Evolutionary conservation across 2,888 invertebrate genomes (phyloP).

Genomic region (Meloe dianella): DNA sequence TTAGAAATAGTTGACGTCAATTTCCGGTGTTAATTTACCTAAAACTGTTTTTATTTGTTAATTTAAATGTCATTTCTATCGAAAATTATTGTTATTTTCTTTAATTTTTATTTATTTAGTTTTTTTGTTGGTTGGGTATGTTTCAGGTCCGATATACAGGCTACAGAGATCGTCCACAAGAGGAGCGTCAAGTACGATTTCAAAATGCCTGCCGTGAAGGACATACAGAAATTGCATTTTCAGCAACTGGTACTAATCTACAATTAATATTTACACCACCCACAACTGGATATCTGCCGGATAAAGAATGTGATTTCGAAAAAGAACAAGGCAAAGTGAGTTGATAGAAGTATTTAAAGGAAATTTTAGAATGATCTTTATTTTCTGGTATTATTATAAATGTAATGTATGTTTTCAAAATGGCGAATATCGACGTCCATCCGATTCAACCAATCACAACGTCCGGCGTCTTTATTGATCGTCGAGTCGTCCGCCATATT

Average conservation of each 20-base stretch:
- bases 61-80: too few relatives aligned
- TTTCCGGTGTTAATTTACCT: background rate
- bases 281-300: constrained; percentile 62
- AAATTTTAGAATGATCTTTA: too few relatives aligned
- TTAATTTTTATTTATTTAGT: constrained; percentile 19
- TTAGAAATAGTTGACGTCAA: constrained; percentile 3
- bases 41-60: too few relatives aligned
- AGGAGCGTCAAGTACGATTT: constrained; percentile 92
- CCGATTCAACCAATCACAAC: constrained; percentile 50
- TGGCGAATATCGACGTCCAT: constrained; percentile 52
- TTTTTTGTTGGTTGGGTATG: constrained; percentile 22
- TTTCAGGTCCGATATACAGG: constrained; percentile 91
- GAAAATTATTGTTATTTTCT: too few relatives aligned
- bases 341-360: too few relatives aligned
- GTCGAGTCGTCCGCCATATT: constrained; percentile 55
- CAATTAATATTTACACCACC: constrained; percentile 83
- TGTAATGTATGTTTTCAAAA: constrained; percentile 42
- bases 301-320: constrained; percentile 91
- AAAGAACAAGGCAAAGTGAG: constrained; percentile 94
- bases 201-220: constrained; percentile 95
- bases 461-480: constrained; percentile 55
- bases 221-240: constrained; percentile 95
- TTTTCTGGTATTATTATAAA: background rate
- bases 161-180: constrained; percentile 88
- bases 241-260: constrained; percentile 92